Percentiles rank a stretch among this genome's conserved stretches.
Evolutionary conservation across 2,888 invertebrate species (phyloP).

Genomic region (Ceraclea dissimilis): DNA sequence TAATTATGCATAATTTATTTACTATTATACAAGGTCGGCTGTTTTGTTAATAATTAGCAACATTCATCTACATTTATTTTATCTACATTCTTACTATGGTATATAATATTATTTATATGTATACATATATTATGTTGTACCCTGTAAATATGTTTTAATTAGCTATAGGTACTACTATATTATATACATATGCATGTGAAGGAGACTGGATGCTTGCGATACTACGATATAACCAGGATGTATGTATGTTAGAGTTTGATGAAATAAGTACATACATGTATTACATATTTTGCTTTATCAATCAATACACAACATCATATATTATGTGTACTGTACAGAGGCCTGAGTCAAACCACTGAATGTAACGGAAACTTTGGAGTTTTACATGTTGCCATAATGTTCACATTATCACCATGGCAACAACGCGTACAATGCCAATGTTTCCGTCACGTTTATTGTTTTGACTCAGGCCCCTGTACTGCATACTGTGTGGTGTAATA

Average conservation of each 20-base stretch:
- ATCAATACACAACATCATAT: background rate
- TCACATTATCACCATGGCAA: no score
- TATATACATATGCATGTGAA: background rate
- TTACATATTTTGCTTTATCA: background rate
- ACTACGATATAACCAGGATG: background rate
- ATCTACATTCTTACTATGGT: background rate
- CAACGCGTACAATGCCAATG: no score
- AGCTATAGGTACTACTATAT: background rate
- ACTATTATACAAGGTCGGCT: no score
- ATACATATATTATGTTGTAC: background rate
- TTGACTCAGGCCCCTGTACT: no score
- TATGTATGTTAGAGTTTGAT: background rate
- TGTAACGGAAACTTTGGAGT: no score
- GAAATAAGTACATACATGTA: background rate
- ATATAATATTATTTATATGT: background rate
- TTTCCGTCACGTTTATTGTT: no score
- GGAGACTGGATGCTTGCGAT: background rate
- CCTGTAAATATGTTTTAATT: conserved; percentile 1
- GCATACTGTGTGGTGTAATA: background rate
- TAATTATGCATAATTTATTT: no score
- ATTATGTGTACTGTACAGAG: no score
- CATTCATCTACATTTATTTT: background rate
- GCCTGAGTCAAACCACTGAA: no score
- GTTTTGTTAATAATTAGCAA: background rate
- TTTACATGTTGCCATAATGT: no score